These are phyloP conservation scores for Akabosia matsudoensis DNA, from an alignment of 1,140 invertebrate genomes.

Conservation along the genomic window DNA sequence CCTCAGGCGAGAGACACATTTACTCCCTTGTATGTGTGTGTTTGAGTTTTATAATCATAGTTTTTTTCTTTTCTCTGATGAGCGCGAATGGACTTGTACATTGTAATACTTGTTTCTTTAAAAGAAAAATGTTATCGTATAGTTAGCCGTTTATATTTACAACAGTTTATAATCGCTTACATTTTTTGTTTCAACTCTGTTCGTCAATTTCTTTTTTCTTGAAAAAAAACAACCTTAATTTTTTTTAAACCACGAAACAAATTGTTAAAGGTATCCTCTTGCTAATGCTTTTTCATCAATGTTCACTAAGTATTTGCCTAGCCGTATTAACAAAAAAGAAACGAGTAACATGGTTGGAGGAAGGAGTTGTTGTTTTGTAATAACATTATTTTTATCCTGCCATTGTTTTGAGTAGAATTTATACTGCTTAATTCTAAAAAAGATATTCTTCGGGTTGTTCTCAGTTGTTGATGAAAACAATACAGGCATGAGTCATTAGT, in stretches of 20 bases:
- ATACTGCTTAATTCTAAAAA: no score
- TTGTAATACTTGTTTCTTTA: neutral
- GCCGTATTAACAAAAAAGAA: neutral
- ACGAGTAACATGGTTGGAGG: neutral
- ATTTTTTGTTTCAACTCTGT: neutral
- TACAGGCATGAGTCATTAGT: constrained; percentile 2
- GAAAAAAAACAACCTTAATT: no score
- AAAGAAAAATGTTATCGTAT: neutral
- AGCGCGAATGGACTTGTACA: constrained; percentile 20
- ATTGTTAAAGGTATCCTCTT: neutral
- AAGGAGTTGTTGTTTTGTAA: no score
- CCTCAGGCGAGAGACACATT: neutral
- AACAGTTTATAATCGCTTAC: neutral
- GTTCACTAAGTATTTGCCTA: constrained; percentile 9
- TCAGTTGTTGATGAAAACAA: neutral
- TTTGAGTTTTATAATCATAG: constrained; percentile 1
- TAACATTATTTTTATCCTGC: no score
- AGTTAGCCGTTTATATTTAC: neutral
- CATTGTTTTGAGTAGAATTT: no score
- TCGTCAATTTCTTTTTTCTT: no score
- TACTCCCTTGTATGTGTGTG: constrained; percentile 2
- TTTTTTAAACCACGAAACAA: no score
- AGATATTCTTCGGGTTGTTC: no score
- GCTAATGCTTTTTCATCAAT: neutral
- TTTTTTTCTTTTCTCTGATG: constrained; percentile 4